These are phyloP conservation scores for Drosophila suzukii DNA, from an alignment of 1,140 invertebrate genomes.

Conservation along the genomic window DNA sequence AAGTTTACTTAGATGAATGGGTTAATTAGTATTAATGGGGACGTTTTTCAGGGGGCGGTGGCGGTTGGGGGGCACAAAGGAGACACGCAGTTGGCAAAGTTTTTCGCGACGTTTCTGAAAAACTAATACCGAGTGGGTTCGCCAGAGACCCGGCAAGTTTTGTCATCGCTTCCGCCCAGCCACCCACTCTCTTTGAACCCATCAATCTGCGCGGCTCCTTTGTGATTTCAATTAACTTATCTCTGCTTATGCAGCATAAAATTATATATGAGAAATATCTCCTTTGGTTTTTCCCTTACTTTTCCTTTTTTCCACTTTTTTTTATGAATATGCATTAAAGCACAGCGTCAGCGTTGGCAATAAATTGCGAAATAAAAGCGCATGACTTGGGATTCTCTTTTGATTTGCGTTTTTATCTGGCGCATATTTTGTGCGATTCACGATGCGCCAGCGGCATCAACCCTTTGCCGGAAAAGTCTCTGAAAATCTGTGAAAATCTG, in stretches of 20 bases:
- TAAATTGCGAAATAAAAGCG: slow-evolving; percentile 54
- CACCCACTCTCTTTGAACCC: slow-evolving; percentile 21
- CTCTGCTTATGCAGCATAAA: slow-evolving; percentile 55
- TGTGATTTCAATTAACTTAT: slow-evolving; percentile 56
- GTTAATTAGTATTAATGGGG: slow-evolving; percentile 71
- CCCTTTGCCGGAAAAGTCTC: slow-evolving; percentile 14
- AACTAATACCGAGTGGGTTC: slow-evolving; percentile 30
- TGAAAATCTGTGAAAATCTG: slow-evolving; percentile 19
- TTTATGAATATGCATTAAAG: slow-evolving; percentile 48
- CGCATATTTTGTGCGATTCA: slow-evolving; percentile 55
- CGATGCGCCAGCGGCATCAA: slow-evolving; percentile 34
- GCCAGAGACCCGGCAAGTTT: slow-evolving; percentile 12
- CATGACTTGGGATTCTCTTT: slow-evolving; percentile 49
- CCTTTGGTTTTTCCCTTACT: neutral
- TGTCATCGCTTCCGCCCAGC: slow-evolving; percentile 22
- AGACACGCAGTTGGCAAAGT: slow-evolving; percentile 28
- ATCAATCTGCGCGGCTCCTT: slow-evolving; percentile 45
- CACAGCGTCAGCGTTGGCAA: slow-evolving; percentile 29
- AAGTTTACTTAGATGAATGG: slow-evolving; percentile 65
- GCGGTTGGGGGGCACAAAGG: neutral
- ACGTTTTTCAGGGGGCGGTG: slow-evolving; percentile 9
- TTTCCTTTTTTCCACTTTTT: slow-evolving; percentile 2
- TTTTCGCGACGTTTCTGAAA: slow-evolving; percentile 29
- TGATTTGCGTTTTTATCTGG: slow-evolving; percentile 54
- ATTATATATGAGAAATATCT: slow-evolving; percentile 45